A percentile compares a stretch with the other conserved stretches of the same genome.
phyloP scores from a whole-genome alignment of 1,140 invertebrate species.

The Ericerus pela region DNA sequence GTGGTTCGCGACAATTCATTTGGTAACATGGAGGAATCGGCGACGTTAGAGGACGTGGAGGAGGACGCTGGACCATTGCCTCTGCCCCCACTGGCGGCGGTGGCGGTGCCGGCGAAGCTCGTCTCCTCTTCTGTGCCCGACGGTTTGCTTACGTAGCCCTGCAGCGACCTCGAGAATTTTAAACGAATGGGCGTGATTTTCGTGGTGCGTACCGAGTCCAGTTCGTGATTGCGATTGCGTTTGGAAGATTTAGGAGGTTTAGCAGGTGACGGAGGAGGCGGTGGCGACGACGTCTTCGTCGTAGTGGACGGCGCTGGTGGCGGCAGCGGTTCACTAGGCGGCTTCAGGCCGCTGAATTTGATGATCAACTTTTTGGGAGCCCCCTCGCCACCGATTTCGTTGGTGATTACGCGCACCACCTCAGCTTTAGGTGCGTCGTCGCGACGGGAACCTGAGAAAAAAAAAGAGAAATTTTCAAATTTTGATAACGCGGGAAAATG shows the following conservation, averaged over 20 bases:
- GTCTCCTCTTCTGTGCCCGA: not conserved
- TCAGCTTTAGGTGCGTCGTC: conserved; percentile 21
- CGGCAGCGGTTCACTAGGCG: conserved; percentile 21
- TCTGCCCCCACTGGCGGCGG: not conserved
- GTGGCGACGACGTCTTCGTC: not conserved
- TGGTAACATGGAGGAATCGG: not conserved
- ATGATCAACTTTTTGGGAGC: conserved; percentile 43
- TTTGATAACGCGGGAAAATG: no score
- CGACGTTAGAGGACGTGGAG: no score
- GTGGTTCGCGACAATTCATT: not conserved
- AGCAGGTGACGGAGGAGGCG: not conserved
- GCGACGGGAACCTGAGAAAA: no score
- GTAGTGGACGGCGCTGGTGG: not conserved
- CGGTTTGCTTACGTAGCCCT: conserved; percentile 44
- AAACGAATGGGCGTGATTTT: conserved; percentile 62
- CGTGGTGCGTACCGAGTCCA: conserved; percentile 42
- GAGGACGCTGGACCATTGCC: no score
- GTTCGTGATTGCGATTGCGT: conserved; percentile 24
- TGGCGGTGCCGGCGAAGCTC: not conserved
- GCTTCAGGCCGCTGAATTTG: conserved; percentile 36
- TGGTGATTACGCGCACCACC: conserved; percentile 29
- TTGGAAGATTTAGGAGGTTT: not conserved
- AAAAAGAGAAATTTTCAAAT: no score
- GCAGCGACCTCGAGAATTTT: conserved; percentile 60
- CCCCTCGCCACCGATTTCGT: conserved; percentile 37